A percentile compares a stretch with the other conserved stretches of the same genome.
phyloP scores from a whole-genome alignment of 2,113 vertebrate species.

The Tor tambroides region DNA sequence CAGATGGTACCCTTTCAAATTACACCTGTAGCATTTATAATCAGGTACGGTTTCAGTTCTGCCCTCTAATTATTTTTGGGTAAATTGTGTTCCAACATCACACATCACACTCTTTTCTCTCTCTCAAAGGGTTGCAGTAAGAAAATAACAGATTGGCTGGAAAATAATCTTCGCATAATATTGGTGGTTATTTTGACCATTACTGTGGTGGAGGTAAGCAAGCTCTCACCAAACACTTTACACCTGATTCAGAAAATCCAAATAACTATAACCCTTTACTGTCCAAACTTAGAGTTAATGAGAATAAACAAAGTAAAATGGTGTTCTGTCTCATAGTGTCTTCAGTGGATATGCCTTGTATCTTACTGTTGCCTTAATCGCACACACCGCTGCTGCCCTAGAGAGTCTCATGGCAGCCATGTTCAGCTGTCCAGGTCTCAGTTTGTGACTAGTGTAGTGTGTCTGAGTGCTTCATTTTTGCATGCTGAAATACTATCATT shows the following conservation, averaged over 20 bases:
- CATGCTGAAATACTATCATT: not conserved
- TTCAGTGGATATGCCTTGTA: constrained; percentile 59
- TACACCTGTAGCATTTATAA: not conserved
- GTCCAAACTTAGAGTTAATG: not conserved
- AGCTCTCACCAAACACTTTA: not conserved
- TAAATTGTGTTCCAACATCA: not conserved
- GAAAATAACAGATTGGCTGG: constrained; percentile 7
- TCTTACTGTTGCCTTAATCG: constrained; percentile 54
- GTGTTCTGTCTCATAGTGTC: constrained; percentile 46
- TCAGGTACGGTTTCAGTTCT: constrained; percentile 30
- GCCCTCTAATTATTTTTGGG: not conserved
- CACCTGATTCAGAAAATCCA: not conserved
- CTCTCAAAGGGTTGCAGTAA: constrained; percentile 47
- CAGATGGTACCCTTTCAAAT: not conserved
- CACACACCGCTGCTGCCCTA: constrained; percentile 45
- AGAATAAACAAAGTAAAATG: not conserved
- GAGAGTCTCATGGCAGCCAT: constrained; percentile 57
- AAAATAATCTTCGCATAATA: constrained; percentile 33
- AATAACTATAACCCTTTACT: not conserved
- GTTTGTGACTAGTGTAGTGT: constrained; percentile 25
- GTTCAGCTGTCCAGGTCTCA: constrained; percentile 63
- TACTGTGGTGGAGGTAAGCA: constrained; percentile 59
- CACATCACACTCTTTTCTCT: not conserved
- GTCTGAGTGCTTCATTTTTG: constrained; percentile 30
- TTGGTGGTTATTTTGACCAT: constrained; percentile 44